Evolutionary conservation across 2,888 invertebrate species (phyloP).

Genomic region (Pterobdella sp.): DNA sequence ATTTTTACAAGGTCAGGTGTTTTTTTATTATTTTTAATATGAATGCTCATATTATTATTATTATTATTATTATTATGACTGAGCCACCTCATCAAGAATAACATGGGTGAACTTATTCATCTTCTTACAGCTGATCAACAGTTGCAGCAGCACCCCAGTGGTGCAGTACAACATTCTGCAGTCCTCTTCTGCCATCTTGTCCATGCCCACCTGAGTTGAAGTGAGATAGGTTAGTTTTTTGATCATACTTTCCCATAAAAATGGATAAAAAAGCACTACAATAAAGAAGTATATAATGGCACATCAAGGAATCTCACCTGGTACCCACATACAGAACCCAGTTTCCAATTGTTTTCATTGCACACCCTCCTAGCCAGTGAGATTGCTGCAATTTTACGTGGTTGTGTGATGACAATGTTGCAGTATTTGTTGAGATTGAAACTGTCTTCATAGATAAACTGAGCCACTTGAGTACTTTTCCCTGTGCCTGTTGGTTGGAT

Average conservation of each 20-base stretch:
- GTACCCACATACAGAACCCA: constrained; percentile 78
- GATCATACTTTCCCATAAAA: background rate
- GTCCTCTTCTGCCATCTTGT: constrained; percentile 56
- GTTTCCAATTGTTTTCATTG: constrained; percentile 70
- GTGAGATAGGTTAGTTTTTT: background rate
- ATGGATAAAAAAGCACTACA: background rate
- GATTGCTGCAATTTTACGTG: constrained; percentile 82
- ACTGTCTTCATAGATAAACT: constrained; percentile 76
- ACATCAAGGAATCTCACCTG: constrained; percentile 58
- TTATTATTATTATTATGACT: too few species aligned
- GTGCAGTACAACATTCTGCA: constrained; percentile 78
- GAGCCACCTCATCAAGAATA: constrained; percentile 78
- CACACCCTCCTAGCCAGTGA: constrained; percentile 78
- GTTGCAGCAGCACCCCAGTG: constrained; percentile 77
- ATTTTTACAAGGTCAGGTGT: too few species aligned
- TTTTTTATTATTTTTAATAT: too few species aligned
- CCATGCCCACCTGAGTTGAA: constrained; percentile 46
- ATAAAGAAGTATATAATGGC: background rate
- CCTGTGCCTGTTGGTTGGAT: too few species aligned
- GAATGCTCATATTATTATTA: too few species aligned
- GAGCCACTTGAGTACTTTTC: constrained; percentile 80
- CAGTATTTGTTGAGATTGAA: constrained; percentile 53
- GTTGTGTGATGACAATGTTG: constrained; percentile 83
- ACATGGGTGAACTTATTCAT: constrained; percentile 77
- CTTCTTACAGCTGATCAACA: constrained; percentile 63